Conservation (phyloP, 2,113 vertebrate genomes). For the Callorhinus ursinus region DNA sequence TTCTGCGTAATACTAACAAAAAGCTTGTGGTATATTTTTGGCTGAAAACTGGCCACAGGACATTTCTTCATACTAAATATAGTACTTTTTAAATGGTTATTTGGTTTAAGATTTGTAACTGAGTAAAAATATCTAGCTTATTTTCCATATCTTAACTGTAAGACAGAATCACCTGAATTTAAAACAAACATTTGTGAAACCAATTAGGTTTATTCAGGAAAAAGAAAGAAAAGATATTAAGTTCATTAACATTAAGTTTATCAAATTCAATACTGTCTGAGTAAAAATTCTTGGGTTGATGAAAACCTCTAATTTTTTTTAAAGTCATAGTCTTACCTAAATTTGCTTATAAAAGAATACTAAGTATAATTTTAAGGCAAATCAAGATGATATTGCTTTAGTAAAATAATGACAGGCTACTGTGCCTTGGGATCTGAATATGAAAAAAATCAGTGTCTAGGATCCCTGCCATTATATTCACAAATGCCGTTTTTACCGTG, state of each 20-base stretch:
- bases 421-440: not conserved
- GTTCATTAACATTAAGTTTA: not conserved
- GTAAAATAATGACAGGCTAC: not conserved
- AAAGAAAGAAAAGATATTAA: constrained; percentile 13
- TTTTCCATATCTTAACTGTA: not conserved
- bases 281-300: not conserved
- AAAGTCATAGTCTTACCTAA: not conserved
- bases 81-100: constrained; percentile 13
- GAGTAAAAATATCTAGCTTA: not conserved
- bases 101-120: constrained; percentile 41
- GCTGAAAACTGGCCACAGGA: not conserved
- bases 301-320: not conserved
- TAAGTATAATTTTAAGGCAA: constrained; percentile 19
- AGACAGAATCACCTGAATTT: not conserved
- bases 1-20: not conserved
- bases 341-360: not conserved
- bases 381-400: not conserved
- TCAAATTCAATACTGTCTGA: not conserved
- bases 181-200: constrained; percentile 25
- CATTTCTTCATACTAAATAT: not conserved
- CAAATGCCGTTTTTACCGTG: not conserved
- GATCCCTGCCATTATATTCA: not conserved
- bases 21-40: not conserved
- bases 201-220: not conserved
- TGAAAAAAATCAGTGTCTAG: not conserved